These are phyloP conservation scores for Callyntrura sp. DNA, from an alignment of 2,888 invertebrate species.

Conservation along the genomic window DNA sequence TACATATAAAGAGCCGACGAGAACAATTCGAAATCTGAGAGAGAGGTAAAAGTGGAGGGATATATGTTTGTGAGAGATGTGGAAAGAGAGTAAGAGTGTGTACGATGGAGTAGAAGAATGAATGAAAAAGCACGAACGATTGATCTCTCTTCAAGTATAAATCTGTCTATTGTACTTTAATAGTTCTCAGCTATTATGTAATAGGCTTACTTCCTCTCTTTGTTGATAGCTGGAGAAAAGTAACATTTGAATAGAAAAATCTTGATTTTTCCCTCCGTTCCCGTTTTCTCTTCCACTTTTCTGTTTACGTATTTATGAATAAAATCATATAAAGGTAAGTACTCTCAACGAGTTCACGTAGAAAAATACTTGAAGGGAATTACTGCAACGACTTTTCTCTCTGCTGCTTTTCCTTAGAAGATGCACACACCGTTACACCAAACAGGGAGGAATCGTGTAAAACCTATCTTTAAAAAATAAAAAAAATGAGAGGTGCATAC, in stretches of 20 bases:
- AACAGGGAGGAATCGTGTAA: not conserved
- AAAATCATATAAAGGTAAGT: slow-evolving; percentile 24
- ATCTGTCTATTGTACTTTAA: slow-evolving; percentile 69
- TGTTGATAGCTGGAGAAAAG: slow-evolving; percentile 25
- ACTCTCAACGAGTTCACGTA: slow-evolving; percentile 8
- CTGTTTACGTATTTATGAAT: slow-evolving; percentile 30
- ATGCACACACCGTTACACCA: not conserved
- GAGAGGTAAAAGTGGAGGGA: slow-evolving; percentile 13
- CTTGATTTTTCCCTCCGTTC: too few relatives aligned
- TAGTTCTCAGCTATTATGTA: slow-evolving; percentile 73
- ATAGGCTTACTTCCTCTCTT: slow-evolving; percentile 74
- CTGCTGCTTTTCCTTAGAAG: not conserved
- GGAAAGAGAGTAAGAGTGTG: not conserved
- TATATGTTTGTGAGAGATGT: slow-evolving; percentile 10
- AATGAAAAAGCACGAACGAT: slow-evolving; percentile 63
- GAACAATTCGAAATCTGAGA: too few relatives aligned
- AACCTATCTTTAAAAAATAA: too few relatives aligned
- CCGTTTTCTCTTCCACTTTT: slow-evolving; percentile 19
- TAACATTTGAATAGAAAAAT: slow-evolving; percentile 63
- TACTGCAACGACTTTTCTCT: not conserved
- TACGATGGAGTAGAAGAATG: slow-evolving; percentile 20
- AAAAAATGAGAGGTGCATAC: not conserved
- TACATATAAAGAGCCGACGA: too few relatives aligned
- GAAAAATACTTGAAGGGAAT: slow-evolving; percentile 9
- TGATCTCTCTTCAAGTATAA: slow-evolving; percentile 64